Evolutionary conservation across 2,888 invertebrate species (phyloP).

Genomic region (Orthonychiurus folsomi): DNA sequence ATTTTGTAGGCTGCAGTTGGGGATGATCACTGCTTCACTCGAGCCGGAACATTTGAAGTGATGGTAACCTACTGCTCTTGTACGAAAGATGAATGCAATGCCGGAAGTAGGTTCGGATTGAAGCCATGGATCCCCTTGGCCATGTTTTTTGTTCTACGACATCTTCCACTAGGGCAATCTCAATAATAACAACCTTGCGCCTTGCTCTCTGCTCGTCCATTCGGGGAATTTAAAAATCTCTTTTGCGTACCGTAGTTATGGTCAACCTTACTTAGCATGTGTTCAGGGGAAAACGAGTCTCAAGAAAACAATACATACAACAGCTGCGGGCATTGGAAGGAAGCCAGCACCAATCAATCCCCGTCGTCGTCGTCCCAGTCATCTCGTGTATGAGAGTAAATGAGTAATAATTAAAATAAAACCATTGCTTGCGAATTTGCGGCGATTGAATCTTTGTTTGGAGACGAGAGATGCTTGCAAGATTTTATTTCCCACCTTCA

Average conservation of each 20-base stretch:
- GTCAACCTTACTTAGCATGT: not conserved
- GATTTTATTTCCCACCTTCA: too few relatives aligned
- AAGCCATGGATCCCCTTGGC: not conserved
- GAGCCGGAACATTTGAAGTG: conserved; percentile 39
- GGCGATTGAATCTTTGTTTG: not conserved
- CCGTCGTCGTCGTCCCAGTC: not conserved
- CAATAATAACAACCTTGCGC: not conserved
- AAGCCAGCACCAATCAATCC: too few relatives aligned
- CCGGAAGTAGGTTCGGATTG: not conserved
- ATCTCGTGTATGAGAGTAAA: conserved; percentile 1
- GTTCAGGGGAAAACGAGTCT: not conserved
- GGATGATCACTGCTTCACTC: conserved; percentile 29
- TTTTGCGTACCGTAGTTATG: not conserved
- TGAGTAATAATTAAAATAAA: not conserved
- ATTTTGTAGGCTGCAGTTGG: not conserved
- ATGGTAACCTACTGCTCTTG: conserved; percentile 39
- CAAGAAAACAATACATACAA: not conserved
- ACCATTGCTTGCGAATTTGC: not conserved
- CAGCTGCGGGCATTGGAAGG: not conserved
- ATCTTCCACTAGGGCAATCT: not conserved
- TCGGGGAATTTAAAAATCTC: not conserved
- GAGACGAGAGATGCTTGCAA: too few relatives aligned
- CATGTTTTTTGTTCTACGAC: not conserved
- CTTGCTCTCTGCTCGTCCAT: not conserved
- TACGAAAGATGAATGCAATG: conserved; percentile 20